These are phyloP conservation scores for Petrolisthes cinctipes DNA, from an alignment of 2,888 invertebrate species.

Conservation along the genomic window DNA sequence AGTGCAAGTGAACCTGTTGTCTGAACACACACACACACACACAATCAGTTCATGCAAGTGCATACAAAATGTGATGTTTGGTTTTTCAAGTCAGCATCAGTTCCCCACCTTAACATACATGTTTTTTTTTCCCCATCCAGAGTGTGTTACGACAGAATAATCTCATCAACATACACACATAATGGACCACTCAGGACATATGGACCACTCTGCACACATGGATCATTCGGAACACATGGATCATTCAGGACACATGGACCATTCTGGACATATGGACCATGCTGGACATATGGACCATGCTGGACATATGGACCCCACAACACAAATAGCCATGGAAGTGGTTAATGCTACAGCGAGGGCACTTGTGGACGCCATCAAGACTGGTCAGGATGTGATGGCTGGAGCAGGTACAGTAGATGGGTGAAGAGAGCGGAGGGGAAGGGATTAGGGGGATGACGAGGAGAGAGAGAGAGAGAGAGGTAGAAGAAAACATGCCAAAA, in stretches of 20 bases:
- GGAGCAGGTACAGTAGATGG: not conserved
- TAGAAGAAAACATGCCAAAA: not conserved
- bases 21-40: too few species aligned
- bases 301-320: not conserved
- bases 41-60: too few species aligned
- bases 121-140: not conserved
- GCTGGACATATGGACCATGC: conserved; percentile 41
- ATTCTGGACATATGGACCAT: conserved; percentile 31
- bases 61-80: too few species aligned
- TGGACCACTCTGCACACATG: conserved; percentile 36
- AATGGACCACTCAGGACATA: conserved; percentile 30
- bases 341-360: conserved; percentile 36
- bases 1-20: not conserved
- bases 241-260: conserved; percentile 32
- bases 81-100: not conserved
- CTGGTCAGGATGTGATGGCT: not conserved
- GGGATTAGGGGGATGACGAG: not conserved
- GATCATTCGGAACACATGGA: conserved; percentile 26
- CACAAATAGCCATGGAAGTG: conserved; percentile 21
- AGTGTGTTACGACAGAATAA: not conserved
- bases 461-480: conserved; percentile 31
- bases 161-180: not conserved
- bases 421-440: not conserved
- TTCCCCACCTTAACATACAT: not conserved
- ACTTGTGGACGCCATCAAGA: conserved; percentile 20